Conservation (phyloP, 2,888 invertebrate species). For the Plagodis dolabraria region DNA sequence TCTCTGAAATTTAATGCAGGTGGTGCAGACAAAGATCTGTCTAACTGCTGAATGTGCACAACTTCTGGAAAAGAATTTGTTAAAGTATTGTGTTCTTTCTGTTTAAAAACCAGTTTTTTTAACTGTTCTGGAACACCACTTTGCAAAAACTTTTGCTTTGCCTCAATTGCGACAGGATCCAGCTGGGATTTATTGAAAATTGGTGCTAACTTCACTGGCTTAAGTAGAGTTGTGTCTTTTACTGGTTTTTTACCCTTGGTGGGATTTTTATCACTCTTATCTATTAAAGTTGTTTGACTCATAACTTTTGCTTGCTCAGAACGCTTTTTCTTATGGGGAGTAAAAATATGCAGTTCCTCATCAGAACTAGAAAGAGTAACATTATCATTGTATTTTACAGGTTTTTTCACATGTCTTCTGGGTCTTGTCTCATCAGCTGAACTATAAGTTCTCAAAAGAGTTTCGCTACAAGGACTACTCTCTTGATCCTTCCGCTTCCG, state of each 20-base stretch:
- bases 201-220: conserved; percentile 86
- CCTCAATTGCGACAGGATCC: conserved; percentile 85
- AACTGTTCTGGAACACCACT: conserved; percentile 89
- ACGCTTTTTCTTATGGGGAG: conserved; percentile 65
- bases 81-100: conserved; percentile 65
- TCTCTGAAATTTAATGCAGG: conserved; percentile 13
- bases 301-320: conserved; percentile 21
- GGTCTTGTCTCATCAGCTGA: conserved; percentile 53
- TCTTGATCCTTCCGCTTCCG: conserved; percentile 27
- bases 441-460: conserved; percentile 5
- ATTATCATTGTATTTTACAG: conserved; percentile 70
- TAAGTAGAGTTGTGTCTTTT: conserved; percentile 30
- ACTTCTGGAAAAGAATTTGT: conserved; percentile 85
- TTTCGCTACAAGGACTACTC: conserved; percentile 17
- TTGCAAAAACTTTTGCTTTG: conserved; percentile 88
- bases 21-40: conserved; percentile 2
- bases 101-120: conserved; percentile 81
- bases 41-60: conserved; percentile 86
- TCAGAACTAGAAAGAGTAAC: conserved; percentile 63
- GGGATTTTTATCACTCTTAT: conserved; percentile 13
- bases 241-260: conserved; percentile 22
- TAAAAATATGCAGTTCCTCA: conserved; percentile 75
- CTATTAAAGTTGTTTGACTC: not conserved
- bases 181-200: conserved; percentile 87
- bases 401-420: conserved; percentile 67